Base-by-base conservation (phyloP, 2,113 vertebrate species). In the Mystacornis crossleyi region DNA sequence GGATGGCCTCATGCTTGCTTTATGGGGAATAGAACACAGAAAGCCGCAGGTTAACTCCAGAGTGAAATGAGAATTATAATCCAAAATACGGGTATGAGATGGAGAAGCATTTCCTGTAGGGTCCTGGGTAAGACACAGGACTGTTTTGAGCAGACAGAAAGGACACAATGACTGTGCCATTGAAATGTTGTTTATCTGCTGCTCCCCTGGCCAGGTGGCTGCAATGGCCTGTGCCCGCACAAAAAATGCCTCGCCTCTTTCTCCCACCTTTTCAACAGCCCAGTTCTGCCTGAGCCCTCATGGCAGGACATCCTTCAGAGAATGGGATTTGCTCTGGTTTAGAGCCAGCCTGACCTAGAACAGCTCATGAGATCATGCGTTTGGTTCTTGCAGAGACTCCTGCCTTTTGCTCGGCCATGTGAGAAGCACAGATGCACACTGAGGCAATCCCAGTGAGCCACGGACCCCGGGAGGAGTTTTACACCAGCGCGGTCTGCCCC, bases 241-340 rank as follows among this genome's bases (percentile, higher is more conserved):
- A 57, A 12, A 31, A 60, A 47, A 28, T 33, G 14, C 18, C 4
- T 3, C 2, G 3, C 4, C 45, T 43, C 77, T 89, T 51, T 45
- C 21, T 77, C 34, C 9, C 24, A 64, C 13, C 6, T 23, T 42
- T 51, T 53, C 2, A 31, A 29, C 51, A 81, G 57, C 60, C 23
- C 36, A 83, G 60, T 21, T 31, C 29, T 28, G 5, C 33, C 48
- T 48, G 12, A 80, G 24, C 6, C 15, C 9, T 28, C 0, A 0
- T 31, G 34, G 57, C 33, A 67, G n/a, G 19, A 18, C 26, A 94
- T 2, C 7, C 5, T 3, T 14, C 16, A 60, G 60, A 82, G 9
- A 21, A 84, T 40, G 13, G 47, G 43, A 53, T 54, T 53, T 77
- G 21, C 34, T 34, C 17, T 51, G 13, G 10, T 74, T 71, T 38